Base-by-base conservation (phyloP, 2,797 vertebrate species). In the Rhinophrynus dorsalis region DNA sequence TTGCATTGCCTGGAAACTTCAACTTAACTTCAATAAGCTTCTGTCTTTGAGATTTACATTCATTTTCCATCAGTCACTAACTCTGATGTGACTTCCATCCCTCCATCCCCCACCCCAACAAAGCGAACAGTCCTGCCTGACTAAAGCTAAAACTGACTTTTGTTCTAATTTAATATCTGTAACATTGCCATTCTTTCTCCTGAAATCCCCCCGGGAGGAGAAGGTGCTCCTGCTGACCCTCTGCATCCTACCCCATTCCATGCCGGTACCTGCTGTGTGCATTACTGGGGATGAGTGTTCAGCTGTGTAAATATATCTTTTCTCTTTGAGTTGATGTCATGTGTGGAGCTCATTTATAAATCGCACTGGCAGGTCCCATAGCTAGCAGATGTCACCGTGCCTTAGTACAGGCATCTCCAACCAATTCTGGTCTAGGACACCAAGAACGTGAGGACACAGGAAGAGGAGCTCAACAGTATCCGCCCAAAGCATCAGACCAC, bases 251-350 rank as follows among this genome's bases (percentile, higher is more conserved):
- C 35, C 20, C 45, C 29, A 58, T 2, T 42, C 26, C 57, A 33
- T 40, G 61, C 45, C 54, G 13, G 60, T 58, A 50, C 32, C 60
- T 71, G 60, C 61, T 45, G 18, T 65, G 44, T 72, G 61, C 45
- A 65, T 65, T 72, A 72, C 54, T 52, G 55, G 45, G 62, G 35
- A 59, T 66, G 61, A 65, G 59, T 73, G 54, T 59, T 65, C 44
- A 59, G 54, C 45, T 66, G 29, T 73, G 70, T 73, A 73, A 73
- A 73, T 67, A 73, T 73, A 73, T 60, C 37, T 11, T 55, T 8
- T 65, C 27, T 69, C 48, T 60, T 65, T 65, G 27, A 60, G 45
- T 35, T 59, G 27, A 60, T 33, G 5, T 45, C 27, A 27, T 21
- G 37, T 50, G 52, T 72, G 52, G 30, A 52, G 47, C 17, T 52